Evolutionary conservation across 2,888 invertebrate species (phyloP).

Genomic region (Spodoptera picta): DNA sequence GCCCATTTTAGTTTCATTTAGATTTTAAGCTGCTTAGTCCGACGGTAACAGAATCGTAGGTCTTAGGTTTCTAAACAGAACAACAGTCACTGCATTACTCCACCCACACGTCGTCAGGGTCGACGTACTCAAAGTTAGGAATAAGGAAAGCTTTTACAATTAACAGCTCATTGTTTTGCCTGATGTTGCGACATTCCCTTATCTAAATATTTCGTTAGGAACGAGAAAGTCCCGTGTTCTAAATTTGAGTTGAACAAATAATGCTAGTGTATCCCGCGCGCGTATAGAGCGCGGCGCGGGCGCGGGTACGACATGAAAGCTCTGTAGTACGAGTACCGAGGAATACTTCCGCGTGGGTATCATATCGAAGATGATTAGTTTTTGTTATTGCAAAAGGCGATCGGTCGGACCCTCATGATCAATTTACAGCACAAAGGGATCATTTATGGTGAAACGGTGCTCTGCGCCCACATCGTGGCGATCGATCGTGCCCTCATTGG

Average conservation of each 20-base stretch:
- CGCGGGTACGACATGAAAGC: conserved; percentile 9
- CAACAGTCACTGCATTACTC: conserved; percentile 57
- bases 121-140: conserved; percentile 69
- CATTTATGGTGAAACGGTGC: conserved; percentile 76
- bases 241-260: conserved; percentile 70
- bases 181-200: conserved; percentile 79
- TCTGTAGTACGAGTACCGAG: background rate
- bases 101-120: conserved; percentile 70
- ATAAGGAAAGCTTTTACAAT: conserved; percentile 78
- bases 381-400: conserved; percentile 81
- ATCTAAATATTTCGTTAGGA: conserved; percentile 75
- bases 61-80: conserved; percentile 24
- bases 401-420: conserved; percentile 81
- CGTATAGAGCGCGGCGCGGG: conserved; percentile 5
- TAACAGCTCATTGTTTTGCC: conserved; percentile 84
- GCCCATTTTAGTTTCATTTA: background rate
- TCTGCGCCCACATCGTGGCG: conserved; percentile 77
- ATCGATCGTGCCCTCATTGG: conserved; percentile 85
- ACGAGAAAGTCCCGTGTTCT: conserved; percentile 67
- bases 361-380: conserved; percentile 62
- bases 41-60: background rate
- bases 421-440: conserved; percentile 85
- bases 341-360: conserved; percentile 52
- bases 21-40: background rate
- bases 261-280: conserved; percentile 21